phyloP scores from a whole-genome alignment of 2,797 vertebrate genomes.

The Sardinella longiceps region DNA sequence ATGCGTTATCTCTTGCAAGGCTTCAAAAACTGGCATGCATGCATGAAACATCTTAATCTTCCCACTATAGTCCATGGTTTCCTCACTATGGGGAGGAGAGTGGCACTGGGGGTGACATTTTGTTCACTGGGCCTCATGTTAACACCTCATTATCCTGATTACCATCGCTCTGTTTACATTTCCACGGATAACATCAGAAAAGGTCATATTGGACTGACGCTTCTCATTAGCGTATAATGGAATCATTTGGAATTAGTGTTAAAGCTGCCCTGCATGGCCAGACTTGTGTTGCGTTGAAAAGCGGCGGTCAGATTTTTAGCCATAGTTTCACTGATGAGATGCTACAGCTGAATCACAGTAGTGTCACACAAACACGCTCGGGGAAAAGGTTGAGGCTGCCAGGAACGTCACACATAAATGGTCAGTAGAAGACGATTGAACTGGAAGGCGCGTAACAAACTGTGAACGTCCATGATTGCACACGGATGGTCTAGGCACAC shows the following conservation, averaged over 20 bases:
- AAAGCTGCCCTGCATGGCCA: conserved; percentile 55
- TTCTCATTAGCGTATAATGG: conserved; percentile 52
- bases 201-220: conserved; percentile 65
- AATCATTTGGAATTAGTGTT: conserved; percentile 71
- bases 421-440: conserved; percentile 3
- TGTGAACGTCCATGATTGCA: neutral
- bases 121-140: conserved; percentile 37
- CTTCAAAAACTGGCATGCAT: neutral
- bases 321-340: conserved; percentile 35
- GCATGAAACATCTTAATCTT: neutral
- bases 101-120: conserved; percentile 6
- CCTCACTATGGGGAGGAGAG: neutral
- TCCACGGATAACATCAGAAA: conserved; percentile 70
- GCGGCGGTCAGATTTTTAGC: conserved; percentile 49
- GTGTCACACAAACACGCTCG: conserved; percentile 54
- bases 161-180: conserved; percentile 65
- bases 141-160: conserved; percentile 69
- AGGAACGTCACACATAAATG: conserved; percentile 59
- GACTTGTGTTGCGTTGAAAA: neutral
- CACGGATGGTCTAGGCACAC: neutral
- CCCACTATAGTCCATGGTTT: neutral
- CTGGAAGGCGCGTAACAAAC: neutral
- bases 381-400: conserved; percentile 68
- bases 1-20: neutral
- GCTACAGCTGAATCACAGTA: conserved; percentile 3